These are phyloP conservation scores for Gymnoscelis rufifasciata DNA, from an alignment of 2,888 invertebrate genomes.

Conservation along the genomic window DNA sequence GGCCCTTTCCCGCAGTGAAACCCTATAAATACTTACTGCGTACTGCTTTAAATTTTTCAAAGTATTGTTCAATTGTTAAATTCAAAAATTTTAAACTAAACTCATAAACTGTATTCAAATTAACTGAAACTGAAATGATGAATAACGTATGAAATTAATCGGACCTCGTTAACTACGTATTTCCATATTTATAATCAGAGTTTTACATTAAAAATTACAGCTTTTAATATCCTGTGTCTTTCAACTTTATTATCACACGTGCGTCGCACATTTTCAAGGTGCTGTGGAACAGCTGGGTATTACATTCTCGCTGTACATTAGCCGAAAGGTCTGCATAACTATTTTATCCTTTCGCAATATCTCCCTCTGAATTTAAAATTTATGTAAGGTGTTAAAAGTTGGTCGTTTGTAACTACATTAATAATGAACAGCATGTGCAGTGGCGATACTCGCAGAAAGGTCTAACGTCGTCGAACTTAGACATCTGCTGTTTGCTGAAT, in stretches of 20 bases:
- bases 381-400: slow-evolving; percentile 47
- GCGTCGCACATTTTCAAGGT: slow-evolving; percentile 17
- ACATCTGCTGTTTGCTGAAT: slow-evolving; percentile 56
- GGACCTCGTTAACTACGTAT: not conserved
- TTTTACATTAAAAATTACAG: not conserved
- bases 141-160: too few species aligned
- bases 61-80: not conserved
- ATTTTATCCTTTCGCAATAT: slow-evolving; percentile 17
- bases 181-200: not conserved
- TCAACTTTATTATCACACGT: slow-evolving; percentile 7
- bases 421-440: slow-evolving; percentile 43
- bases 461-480: slow-evolving; percentile 65
- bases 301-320: slow-evolving; percentile 19
- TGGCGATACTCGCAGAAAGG: slow-evolving; percentile 61
- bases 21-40: slow-evolving; percentile 28
- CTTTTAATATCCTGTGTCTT: not conserved
- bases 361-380: slow-evolving; percentile 22
- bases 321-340: slow-evolving; percentile 19
- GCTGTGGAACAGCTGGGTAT: slow-evolving; percentile 22
- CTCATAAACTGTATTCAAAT: too few species aligned
- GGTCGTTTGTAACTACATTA: slow-evolving; percentile 35
- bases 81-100: too few species aligned
- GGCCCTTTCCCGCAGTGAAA: slow-evolving; percentile 30
- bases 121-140: too few species aligned
- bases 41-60: slow-evolving; percentile 5